These are phyloP conservation scores for Eumeta japonica DNA, from an alignment of 1,140 invertebrate genomes.

Conservation along the genomic window DNA sequence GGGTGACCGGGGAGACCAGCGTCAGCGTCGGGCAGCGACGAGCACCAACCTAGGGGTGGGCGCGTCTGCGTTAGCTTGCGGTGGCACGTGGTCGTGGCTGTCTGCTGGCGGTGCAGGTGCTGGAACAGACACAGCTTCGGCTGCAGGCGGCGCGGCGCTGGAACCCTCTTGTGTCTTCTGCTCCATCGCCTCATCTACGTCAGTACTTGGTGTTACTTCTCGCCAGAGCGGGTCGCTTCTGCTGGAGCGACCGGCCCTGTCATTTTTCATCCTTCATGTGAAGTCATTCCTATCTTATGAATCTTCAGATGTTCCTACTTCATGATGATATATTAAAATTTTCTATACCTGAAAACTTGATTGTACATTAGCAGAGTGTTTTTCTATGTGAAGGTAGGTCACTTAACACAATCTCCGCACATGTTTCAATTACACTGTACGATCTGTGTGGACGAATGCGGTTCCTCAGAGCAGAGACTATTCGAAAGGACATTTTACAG, in stretches of 20 bases:
- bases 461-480: too few species aligned
- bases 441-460: too few species aligned
- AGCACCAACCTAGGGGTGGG: conserved; percentile 50
- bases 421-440: too few species aligned
- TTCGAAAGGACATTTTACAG: too few species aligned
- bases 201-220: conserved; percentile 29
- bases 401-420: too few species aligned
- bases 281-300: conserved; percentile 11
- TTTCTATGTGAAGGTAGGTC: too few species aligned
- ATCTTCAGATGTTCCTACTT: conserved; percentile 16
- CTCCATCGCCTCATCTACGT: conserved; percentile 37
- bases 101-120: too few species aligned
- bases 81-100: too few species aligned
- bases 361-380: conserved; percentile 51
- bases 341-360: conserved; percentile 54
- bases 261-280: conserved; percentile 14
- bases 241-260: conserved; percentile 36
- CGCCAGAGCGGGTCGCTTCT: conserved; percentile 41
- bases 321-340: conserved; percentile 17
- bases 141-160: conserved; percentile 4
- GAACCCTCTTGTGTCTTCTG: neutral
- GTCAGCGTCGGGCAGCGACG: conserved; percentile 37
- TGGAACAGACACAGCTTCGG: neutral
- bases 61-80: conserved; percentile 40
- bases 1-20: conserved; percentile 16